Evolutionary conservation across 2,113 vertebrate species (phyloP), one percentile per base, ranked within the genome.

Genomic region (Macquaria australasica): DNA sequence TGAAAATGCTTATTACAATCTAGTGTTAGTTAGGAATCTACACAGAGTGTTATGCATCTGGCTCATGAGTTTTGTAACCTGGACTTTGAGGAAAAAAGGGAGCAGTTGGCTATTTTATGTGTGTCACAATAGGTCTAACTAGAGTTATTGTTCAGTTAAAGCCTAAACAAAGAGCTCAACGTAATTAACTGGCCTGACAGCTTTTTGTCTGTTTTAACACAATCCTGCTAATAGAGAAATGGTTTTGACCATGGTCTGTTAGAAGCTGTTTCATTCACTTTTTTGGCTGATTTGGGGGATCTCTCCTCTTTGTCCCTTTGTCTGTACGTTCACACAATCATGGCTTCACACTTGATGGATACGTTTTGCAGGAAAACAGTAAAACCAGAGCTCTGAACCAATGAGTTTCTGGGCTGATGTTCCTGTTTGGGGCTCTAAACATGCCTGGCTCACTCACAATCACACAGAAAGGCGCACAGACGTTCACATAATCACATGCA

Each of bases 401-500:
- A 41, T 48, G 18, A 34, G 14, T 41, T 41, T 37, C 31, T 77
- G 41, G 64, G 43, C 45, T 75, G 51, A 66, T 55, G 25, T 68
- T 87, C 50, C 6, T 39, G n/a, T 28, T 41, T 51, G 70, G 56
- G 6, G 7, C 48, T 16, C 12, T 11, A 31, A 55, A 58, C 58
- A 31, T 56, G 37, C 51, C 28, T 25, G 8, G 55, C 16, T 63
- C 59, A 43, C 70, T 45, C 50, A 73, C 31, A 50, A 6, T 15
- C 23, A 60, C 15, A 73, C 4, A 18, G 39, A 39, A 50, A 59
- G 16, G 18, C 34, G n/a, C 12, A 50, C 25, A 37, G 48, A 74
- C 53, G 82, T 76, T 77, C n/a, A 69, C 37, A 76, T 83, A 82
- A 79, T 77, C 58, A 77, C 77, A 88, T 62, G 67, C 72, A 64